Evolutionary conservation across 2,888 invertebrate genomes (phyloP).

Genomic region (Serrognathus titanus): DNA sequence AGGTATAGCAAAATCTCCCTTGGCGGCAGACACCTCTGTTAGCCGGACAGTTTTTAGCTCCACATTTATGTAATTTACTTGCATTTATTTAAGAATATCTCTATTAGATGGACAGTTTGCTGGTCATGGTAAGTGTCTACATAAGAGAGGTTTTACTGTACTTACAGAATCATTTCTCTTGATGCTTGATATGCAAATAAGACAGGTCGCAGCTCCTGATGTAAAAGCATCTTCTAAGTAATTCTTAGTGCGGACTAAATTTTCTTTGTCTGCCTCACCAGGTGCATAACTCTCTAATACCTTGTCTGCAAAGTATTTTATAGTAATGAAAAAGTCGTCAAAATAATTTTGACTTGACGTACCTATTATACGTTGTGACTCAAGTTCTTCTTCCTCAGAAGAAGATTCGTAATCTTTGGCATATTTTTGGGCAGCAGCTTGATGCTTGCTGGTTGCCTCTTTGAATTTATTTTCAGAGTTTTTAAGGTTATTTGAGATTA

Average conservation of each 20-base stretch:
- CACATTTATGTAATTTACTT: no score
- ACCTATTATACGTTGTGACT: slow-evolving; percentile 52
- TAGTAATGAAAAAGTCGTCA: slow-evolving; percentile 4
- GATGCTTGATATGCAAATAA: slow-evolving; percentile 86
- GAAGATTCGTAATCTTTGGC: slow-evolving; percentile 53
- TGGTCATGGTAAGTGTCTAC: no score
- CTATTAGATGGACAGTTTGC: no score
- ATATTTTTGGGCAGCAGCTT: slow-evolving; percentile 52
- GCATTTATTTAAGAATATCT: no score
- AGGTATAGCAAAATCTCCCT: no score
- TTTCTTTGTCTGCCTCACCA: slow-evolving; percentile 45
- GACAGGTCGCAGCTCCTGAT: slow-evolving; percentile 77
- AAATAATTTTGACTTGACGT: slow-evolving; percentile 14
- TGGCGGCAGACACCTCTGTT: no score
- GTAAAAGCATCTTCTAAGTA: slow-evolving; percentile 76
- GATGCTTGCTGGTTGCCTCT: slow-evolving; percentile 51
- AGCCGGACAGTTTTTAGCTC: no score
- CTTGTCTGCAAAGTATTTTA: slow-evolving; percentile 41
- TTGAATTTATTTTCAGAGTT: slow-evolving; percentile 45
- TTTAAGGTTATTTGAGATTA: slow-evolving; percentile 14
- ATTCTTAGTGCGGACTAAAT: slow-evolving; percentile 61
- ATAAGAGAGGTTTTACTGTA: no score
- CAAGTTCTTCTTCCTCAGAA: slow-evolving; percentile 54
- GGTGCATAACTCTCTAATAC: slow-evolving; percentile 52
- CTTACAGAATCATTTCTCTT: slow-evolving; percentile 70